These are phyloP conservation scores for Microplitis manilae DNA, from an alignment of 2,888 invertebrate genomes.

Conservation along the genomic window DNA sequence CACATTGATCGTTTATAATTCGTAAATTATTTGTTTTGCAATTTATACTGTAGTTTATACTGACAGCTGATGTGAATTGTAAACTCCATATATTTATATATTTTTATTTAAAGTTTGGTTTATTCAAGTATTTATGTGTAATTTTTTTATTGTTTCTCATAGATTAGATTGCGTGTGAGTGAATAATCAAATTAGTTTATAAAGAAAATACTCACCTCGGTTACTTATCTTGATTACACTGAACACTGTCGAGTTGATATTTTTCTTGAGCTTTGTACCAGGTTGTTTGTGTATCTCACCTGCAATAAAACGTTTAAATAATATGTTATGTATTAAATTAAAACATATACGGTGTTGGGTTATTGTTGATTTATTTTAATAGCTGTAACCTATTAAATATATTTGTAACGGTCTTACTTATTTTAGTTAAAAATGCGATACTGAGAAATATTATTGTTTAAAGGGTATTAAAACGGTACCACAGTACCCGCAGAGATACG, in stretches of 20 bases:
- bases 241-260: neutral
- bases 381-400: neutral
- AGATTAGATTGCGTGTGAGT: neutral
- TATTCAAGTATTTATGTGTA: neutral
- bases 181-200: slow-evolving; percentile 1
- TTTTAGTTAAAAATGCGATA: neutral
- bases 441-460: neutral
- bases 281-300: neutral
- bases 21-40: too few relatives aligned
- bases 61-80: neutral
- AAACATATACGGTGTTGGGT: neutral
- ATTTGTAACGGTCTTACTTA: slow-evolving; percentile 1
- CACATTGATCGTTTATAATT: too few relatives aligned
- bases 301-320: slow-evolving; percentile 19
- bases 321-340: neutral
- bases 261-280: neutral
- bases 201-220: neutral
- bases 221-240: neutral
- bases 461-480: slow-evolving; percentile 20
- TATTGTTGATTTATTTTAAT: slow-evolving; percentile 4
- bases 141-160: neutral
- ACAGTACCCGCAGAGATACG: slow-evolving; percentile 12
- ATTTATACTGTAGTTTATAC: neutral
- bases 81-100: neutral
- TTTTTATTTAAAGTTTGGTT: neutral